These are phyloP conservation scores for Elymnias hypermnestra DNA, from an alignment of 1,140 invertebrate genomes.

Conservation along the genomic window DNA sequence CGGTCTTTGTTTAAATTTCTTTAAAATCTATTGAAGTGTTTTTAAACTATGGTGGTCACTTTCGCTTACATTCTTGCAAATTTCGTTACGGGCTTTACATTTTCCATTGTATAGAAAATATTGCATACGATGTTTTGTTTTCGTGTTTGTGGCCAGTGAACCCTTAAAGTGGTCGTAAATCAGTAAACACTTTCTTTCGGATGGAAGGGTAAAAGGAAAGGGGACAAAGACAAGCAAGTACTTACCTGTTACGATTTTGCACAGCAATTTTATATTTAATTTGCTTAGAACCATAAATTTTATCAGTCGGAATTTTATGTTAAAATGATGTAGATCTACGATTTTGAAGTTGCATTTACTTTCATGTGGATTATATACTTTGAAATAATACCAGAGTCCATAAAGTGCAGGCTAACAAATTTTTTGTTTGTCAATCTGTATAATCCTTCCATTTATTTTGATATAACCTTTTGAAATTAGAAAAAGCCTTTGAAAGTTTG, in stretches of 20 bases:
- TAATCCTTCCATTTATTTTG: too few relatives aligned
- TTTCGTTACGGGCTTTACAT: constrained; percentile 40
- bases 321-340: too few relatives aligned
- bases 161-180: constrained; percentile 56
- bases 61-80: constrained; percentile 55
- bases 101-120: constrained; percentile 31
- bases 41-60: constrained; percentile 45
- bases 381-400: too few relatives aligned
- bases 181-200: constrained; percentile 53
- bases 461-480: too few relatives aligned
- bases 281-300: too few relatives aligned
- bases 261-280: too few relatives aligned
- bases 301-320: too few relatives aligned
- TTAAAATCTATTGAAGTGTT: constrained; percentile 24
- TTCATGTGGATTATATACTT: too few relatives aligned
- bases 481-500: too few relatives aligned
- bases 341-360: too few relatives aligned
- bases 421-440: too few relatives aligned
- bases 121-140: constrained; percentile 39
- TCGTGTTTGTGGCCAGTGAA: constrained; percentile 39
- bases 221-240: constrained; percentile 19
- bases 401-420: too few relatives aligned
- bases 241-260: constrained; percentile 60
- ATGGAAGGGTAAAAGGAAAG: constrained; percentile 17
- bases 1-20: constrained; percentile 32